Conservation (phyloP, 2,113 vertebrate genomes). For the Hyla sarda region DNA sequence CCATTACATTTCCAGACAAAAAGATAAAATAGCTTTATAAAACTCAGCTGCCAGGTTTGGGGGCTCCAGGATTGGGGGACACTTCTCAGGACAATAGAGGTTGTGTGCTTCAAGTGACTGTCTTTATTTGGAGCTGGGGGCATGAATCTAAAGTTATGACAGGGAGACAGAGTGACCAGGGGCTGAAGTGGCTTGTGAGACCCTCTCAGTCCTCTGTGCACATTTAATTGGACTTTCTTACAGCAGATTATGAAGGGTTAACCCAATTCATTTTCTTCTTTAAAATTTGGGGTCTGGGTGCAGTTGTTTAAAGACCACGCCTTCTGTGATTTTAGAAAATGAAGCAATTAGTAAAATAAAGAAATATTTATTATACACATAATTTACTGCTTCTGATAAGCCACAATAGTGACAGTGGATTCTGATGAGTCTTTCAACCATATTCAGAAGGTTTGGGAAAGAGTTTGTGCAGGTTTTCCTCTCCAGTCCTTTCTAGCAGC, state of each 20-base stretch:
- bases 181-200: slow-evolving; percentile 27
- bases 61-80: not conserved
- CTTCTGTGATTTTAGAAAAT: not conserved
- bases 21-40: not conserved
- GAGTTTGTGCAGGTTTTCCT: not conserved
- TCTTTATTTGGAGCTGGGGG: slow-evolving; percentile 39
- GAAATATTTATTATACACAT: not conserved
- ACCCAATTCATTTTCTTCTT: slow-evolving; percentile 36
- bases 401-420: not conserved
- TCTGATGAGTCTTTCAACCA: not conserved
- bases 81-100: not conserved
- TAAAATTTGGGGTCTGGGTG: not conserved
- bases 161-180: not conserved
- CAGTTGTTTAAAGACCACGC: not conserved
- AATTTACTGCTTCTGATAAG: not conserved
- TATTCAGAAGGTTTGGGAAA: not conserved
- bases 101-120: slow-evolving; percentile 4
- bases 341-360: not conserved
- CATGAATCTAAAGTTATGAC: slow-evolving; percentile 14
- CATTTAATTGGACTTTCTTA: slow-evolving; percentile 59
- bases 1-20: not conserved
- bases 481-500: not conserved
- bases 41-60: slow-evolving; percentile 16
- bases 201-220: slow-evolving; percentile 47
- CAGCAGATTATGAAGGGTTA: slow-evolving; percentile 48